phyloP scores from a whole-genome alignment of 2,797 vertebrate species.

The Sebastes reedi region DNA sequence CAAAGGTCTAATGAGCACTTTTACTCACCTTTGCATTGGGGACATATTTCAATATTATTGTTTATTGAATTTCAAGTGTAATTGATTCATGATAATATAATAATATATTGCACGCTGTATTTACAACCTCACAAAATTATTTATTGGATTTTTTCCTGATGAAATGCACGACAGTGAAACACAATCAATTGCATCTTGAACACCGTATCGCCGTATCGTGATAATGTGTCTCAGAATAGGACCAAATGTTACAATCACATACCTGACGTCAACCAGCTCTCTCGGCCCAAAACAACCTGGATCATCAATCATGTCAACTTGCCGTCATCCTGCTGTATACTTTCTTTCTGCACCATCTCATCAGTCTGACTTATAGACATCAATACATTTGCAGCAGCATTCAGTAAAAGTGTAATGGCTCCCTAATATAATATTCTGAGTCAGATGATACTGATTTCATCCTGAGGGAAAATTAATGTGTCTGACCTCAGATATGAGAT shows the following conservation, averaged over 20 bases:
- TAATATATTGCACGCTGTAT: not conserved
- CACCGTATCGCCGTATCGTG: not conserved
- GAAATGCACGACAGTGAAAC: not conserved
- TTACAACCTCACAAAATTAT: not conserved
- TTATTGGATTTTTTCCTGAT: not conserved
- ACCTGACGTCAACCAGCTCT: not conserved
- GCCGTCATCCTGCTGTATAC: not conserved
- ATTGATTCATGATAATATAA: not conserved
- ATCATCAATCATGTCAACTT: conserved; percentile 1
- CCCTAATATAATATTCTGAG: conserved; percentile 56
- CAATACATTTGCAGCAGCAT: conserved; percentile 36
- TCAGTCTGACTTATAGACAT: conserved; percentile 35
- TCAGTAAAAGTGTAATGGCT: conserved; percentile 50
- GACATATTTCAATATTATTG: not conserved
- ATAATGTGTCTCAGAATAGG: not conserved
- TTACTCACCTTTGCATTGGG: not conserved
- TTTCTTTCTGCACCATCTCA: conserved; percentile 18
- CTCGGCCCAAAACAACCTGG: not conserved
- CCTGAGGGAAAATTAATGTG: conserved; percentile 53
- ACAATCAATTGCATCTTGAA: not conserved
- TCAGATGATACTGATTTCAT: conserved; percentile 51
- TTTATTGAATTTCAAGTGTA: not conserved
- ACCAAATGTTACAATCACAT: not conserved
- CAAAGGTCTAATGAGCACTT: not conserved
- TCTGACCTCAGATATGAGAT: conserved; percentile 57